Evolutionary conservation across 2,797 vertebrate genomes (phyloP), one percentile per base, ranked within the genome.

Genomic region (Peromyscus nudipes): DNA sequence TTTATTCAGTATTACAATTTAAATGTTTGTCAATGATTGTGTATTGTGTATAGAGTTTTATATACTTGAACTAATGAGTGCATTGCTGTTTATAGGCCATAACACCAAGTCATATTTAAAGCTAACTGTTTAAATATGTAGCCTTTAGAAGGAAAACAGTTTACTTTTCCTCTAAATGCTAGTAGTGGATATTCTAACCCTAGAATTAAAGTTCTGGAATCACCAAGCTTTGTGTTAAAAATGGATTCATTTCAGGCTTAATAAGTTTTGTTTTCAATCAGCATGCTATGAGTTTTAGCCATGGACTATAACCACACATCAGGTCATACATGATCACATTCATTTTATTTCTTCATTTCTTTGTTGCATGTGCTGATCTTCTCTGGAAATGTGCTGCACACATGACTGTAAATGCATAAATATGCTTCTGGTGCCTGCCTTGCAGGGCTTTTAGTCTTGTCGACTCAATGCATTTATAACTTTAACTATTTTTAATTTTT

Each of bases 1-100:
- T 90, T 89, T 95, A 88, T 67, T 88, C 29, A 65, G 29, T 92
- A 85, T 83, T 88, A 90, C 25, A 89, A 60, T 82, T 92, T 92
- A 91, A 92, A 75, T 43, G 9, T 84, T 91, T 95, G 29, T 4
- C 49, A 37, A 55, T 57, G 82, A 94, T 76, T 67, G 43, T 17
- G 2, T 11, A 55, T 34, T 89, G 11, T 29, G 37, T 46, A 77
- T 57, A 79, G 10, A 87, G 62, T 81, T 91, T 95, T 80, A 76
- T 12, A 57, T 25, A 79, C n/a, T 84, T 90, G 85, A 89, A 52
- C 49, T 92, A 79, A 87, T 75, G 89, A 65, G 46, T 67, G 0
- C 34, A 40, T 89, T 81, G 49, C 1, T 82, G 0, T 67, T 67
- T 67, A 69, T n/a, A 67, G 43, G 52, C 71, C 23, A 31, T 80